Evolutionary conservation across 2,888 invertebrate genomes (phyloP), one percentile per base, ranked within the genome.

Genomic region (Pachycephus smyrnensis): DNA sequence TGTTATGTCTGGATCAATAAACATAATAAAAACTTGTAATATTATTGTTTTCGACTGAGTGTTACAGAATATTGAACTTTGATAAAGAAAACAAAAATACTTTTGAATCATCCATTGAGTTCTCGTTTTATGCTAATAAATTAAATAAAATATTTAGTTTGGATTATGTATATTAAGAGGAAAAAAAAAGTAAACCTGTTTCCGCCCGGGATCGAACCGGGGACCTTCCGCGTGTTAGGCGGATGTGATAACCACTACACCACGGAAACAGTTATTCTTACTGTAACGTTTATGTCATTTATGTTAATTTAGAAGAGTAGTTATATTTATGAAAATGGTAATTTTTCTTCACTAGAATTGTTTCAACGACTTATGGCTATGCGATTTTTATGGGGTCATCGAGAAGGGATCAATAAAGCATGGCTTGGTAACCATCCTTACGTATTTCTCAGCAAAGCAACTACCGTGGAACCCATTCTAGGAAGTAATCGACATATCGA

Each of bases 161-260:
- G 15, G 1, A 6, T 11, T 12, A 35, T 32, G 33, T 11, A 9
- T 69, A 1, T 11, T 12, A 36, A 68, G 11, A 73, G 12, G 15
- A 23, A 55, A 23, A 23, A 40, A 40, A 55, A 55, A 55, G 6
- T 36, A 74, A 75, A 30, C 4, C 73, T 76, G 77, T 77, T 75
- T 77, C 77, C 75, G 75, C 77, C 75, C 73, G 73, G 77, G 76
- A 75, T 76, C 71, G 75, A 78, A 73, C 75, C 73, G 73, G 76
- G 74, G 76, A 76, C 76, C 77, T 1, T n/a, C 40, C 75, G 96
- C 96, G 96, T 96, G 96, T 96, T 95, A 96, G 95, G 96, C 96
- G 95, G 96, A 96, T 95, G 96, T 96, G 96, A 96, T 96, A 96
- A 96, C 96, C 96, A 95, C 96, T 96, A 96, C 96, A 96, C 95